A percentile compares a stretch with the other conserved stretches of the same genome.
Conservation (phyloP, 2,113 vertebrate species). For the Mustelus asterias region DNA sequence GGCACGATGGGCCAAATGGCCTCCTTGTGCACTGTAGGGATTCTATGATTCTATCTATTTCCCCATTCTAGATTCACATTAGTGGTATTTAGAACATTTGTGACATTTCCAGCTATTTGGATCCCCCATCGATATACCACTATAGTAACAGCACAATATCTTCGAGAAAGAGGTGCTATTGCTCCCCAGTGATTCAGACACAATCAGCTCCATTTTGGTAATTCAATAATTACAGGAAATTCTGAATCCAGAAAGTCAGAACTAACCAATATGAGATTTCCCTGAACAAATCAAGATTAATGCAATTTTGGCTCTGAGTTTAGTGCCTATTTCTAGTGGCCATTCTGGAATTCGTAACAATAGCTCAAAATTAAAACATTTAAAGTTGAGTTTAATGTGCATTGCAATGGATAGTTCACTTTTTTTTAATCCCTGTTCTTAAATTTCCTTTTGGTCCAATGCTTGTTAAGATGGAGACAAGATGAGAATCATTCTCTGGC, state of each 20-base stretch:
- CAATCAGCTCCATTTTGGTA: not conserved
- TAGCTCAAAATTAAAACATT: not conserved
- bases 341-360: not conserved
- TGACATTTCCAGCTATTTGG: not conserved
- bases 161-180: not conserved
- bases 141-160: not conserved
- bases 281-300: not conserved
- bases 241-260: not conserved
- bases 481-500: not conserved
- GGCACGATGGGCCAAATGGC: no score
- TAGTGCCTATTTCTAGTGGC: not conserved
- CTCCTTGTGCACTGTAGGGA: no score
- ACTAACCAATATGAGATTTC: not conserved
- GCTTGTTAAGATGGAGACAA: not conserved
- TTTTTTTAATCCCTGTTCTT: not conserved
- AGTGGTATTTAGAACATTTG: not conserved
- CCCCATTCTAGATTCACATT: not conserved
- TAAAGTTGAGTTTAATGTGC: not conserved
- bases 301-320: not conserved
- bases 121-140: not conserved
- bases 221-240: not conserved
- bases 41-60: not conserved
- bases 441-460: not conserved
- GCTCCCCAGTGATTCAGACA: not conserved
- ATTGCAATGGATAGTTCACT: not conserved